Evolutionary conservation across 2,113 vertebrate genomes (phyloP).

Genomic region (Atractosteus spatula): DNA sequence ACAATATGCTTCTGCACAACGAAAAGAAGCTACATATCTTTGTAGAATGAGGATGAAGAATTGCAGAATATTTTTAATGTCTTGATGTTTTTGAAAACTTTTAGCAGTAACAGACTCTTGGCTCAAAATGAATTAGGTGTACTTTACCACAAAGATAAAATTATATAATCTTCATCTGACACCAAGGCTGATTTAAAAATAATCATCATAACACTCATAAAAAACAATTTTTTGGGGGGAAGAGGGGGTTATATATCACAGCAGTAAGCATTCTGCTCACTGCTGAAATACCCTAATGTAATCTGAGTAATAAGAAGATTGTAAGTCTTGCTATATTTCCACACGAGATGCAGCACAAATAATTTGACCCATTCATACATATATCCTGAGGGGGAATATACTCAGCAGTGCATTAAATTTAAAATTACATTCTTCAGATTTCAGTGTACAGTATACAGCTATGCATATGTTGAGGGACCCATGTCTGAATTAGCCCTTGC

Average conservation of each 20-base stretch:
- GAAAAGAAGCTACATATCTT: background rate
- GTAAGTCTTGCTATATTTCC: constrained; percentile 15
- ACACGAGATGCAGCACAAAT: too few relatives aligned
- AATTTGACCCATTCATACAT: constrained; percentile 42
- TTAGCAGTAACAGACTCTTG: background rate
- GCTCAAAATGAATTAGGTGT: constrained; percentile 38
- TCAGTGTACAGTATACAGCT: too few relatives aligned
- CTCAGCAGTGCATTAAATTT: too few relatives aligned
- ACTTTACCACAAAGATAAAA: constrained; percentile 35
- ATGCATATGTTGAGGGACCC: too few relatives aligned
- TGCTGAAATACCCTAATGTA: constrained; percentile 30
- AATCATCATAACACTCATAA: too few relatives aligned
- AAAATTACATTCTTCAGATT: too few relatives aligned
- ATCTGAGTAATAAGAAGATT: constrained; percentile 32
- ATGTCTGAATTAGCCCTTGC: background rate
- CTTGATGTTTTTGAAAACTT: background rate
- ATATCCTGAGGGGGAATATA: constrained; percentile 24
- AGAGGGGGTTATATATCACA: too few relatives aligned
- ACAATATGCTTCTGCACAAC: background rate
- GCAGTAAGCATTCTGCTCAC: constrained; percentile 24
- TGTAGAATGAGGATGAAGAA: background rate
- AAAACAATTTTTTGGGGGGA: too few relatives aligned
- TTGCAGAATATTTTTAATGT: background rate
- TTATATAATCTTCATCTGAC: constrained; percentile 37
- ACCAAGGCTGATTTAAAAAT: too few relatives aligned